phyloP scores from a whole-genome alignment of 2,113 vertebrate species.

The Leptobrachium ailaonicum region DNA sequence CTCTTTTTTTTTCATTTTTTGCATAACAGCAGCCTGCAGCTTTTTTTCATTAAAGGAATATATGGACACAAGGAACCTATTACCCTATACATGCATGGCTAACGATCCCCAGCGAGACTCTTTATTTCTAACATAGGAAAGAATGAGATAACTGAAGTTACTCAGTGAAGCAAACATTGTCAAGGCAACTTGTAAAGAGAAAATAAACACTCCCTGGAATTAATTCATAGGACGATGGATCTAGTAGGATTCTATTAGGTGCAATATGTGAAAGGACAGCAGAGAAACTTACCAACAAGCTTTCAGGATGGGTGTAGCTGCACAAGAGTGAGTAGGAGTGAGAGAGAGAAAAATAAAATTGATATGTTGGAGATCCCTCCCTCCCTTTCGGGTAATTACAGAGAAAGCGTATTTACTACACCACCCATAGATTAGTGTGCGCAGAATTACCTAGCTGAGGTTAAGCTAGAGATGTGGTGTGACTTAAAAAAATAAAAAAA shows the following conservation, averaged over 20 bases:
- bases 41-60: too few relatives aligned
- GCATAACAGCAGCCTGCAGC: too few relatives aligned
- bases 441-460: background rate
- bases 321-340: background rate
- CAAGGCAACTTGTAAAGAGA: too few relatives aligned
- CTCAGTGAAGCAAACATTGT: too few relatives aligned
- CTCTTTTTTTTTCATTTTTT: too few relatives aligned
- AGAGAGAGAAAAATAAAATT: background rate
- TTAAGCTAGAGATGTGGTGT: background rate
- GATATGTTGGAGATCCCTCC: constrained; percentile 5
- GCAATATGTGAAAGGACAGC: background rate
- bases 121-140: too few relatives aligned
- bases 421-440: constrained; percentile 23
- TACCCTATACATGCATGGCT: too few relatives aligned
- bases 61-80: too few relatives aligned
- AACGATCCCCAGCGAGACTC: too few relatives aligned
- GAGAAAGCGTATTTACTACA: background rate
- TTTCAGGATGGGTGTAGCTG: background rate
- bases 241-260: background rate
- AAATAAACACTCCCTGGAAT: too few relatives aligned
- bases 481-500: background rate
- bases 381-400: constrained; percentile 29
- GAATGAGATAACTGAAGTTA: too few relatives aligned
- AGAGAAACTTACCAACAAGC: constrained; percentile 29
- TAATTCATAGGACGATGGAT: too few relatives aligned